Base-by-base conservation (phyloP, 2,113 vertebrate genomes). In the Rhadina sibilatrix region DNA sequence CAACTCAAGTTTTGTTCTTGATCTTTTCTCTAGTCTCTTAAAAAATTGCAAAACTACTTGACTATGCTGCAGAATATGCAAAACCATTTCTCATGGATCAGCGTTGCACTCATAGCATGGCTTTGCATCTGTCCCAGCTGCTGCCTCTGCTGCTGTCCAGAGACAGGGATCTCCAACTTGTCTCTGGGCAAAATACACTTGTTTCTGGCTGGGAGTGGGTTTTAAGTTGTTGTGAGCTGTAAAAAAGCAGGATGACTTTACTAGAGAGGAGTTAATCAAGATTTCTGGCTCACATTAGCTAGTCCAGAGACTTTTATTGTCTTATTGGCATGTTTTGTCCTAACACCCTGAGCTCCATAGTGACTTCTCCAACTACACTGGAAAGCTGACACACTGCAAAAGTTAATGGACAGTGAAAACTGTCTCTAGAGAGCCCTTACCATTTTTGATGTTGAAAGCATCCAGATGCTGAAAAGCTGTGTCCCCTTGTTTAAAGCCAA, bases 381-480 rank as follows among this genome's bases (percentile, higher is more conserved):
- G 47, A 90, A 83, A 68, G 35, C 35, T 88, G 85, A n/a, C 65
- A 40, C 44, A 23, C 24, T 59, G 37, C 16, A 64, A 52, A 93
- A 89, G 82, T 91, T 95, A 95, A 95, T 65, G 66, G 90, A 59
- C 42, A 21, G 70, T 87, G 70, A 91, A 96, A 94, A 40, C 11
- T 85, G 23, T 35, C 91, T 77, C 91, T 65, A 54, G 84, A 89
- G 77, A 85, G 54, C 46, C 24, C 38, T 95, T 83, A 69, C 68
- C 3, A 12, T 83, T 44, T 46, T 72, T 75, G 87, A 74, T 59
- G 44, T 47, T 90, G 66, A 50, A 88, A 64, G 50, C 21, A 47
- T 42, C 70, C 50, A 89, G 83, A 89, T 83, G 66, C 59, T 85
- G 81, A 87, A 87, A 91, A 91, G 35, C 59, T 80, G 49, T 69